A percentile compares a stretch with the other conserved stretches of the same genome.
Evolutionary conservation across 2,797 vertebrate genomes (phyloP).

Genomic region (Coccyzus lansbergi): DNA sequence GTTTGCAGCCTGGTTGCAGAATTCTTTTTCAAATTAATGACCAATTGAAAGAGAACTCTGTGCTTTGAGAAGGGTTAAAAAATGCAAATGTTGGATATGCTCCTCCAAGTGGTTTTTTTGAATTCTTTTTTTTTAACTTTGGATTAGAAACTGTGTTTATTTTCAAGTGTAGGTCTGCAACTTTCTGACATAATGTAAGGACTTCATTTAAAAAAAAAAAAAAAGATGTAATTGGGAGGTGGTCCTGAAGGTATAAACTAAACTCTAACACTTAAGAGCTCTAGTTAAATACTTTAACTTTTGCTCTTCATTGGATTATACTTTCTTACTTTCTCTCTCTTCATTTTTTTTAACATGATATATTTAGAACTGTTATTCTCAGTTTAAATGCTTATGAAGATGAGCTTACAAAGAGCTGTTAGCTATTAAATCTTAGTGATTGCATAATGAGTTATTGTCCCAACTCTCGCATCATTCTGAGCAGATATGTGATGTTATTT

Average conservation of each 20-base stretch:
- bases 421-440: neutral
- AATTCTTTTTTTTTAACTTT: neutral
- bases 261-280: neutral
- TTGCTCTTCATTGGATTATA: neutral
- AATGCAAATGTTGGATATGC: neutral
- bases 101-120: neutral
- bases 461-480: neutral
- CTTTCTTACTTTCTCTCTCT: neutral
- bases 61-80: neutral
- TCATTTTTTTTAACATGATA: neutral
- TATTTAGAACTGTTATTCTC: neutral
- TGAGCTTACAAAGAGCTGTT: slow-evolving; percentile 27
- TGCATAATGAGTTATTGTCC: neutral
- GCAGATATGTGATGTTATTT: neutral
- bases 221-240: neutral
- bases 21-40: neutral
- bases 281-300: neutral
- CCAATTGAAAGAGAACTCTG: neutral
- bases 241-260: neutral
- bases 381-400: slow-evolving; percentile 5
- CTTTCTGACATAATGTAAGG: neutral
- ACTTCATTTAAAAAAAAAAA: neutral
- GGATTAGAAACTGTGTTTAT: neutral
- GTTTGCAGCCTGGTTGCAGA: neutral
- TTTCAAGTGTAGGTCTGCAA: neutral